phyloP scores from a whole-genome alignment of 2,888 invertebrate species.

The Ormyrus rosae region DNA sequence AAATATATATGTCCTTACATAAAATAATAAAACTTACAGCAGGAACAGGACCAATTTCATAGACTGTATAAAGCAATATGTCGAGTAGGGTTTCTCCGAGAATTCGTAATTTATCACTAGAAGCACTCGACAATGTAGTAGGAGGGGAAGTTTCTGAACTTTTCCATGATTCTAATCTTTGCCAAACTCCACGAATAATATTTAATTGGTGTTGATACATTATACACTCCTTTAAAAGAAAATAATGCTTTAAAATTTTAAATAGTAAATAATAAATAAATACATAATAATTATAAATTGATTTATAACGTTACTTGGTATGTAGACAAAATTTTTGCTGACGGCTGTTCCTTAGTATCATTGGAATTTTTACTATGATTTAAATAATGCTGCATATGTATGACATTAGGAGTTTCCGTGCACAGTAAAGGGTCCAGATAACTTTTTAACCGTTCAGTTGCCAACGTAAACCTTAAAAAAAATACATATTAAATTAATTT shows the following conservation, averaged over 20 bases:
- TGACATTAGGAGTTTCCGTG: slow-evolving; percentile 88
- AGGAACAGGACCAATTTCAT: slow-evolving; percentile 78
- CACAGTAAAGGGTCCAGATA: slow-evolving; percentile 86
- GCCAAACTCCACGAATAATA: slow-evolving; percentile 86
- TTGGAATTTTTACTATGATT: slow-evolving; percentile 77
- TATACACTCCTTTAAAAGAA: slow-evolving; percentile 83
- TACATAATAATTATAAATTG: slow-evolving; percentile 5
- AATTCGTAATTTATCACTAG: slow-evolving; percentile 89
- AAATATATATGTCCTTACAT: neutral
- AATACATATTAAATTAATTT: too few species aligned
- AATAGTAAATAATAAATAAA: neutral
- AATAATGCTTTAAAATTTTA: slow-evolving; percentile 1
- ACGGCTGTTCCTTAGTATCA: slow-evolving; percentile 79
- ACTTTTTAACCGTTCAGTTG: slow-evolving; percentile 89
- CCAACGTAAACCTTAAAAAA: slow-evolving; percentile 80
- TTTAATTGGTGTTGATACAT: slow-evolving; percentile 93
- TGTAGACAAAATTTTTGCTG: slow-evolving; percentile 79
- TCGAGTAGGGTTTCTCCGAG: slow-evolving; percentile 90
- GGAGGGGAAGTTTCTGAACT: slow-evolving; percentile 73
- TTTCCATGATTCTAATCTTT: slow-evolving; percentile 81
- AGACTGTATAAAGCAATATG: slow-evolving; percentile 85
- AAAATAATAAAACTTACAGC: slow-evolving; percentile 66
- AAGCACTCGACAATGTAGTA: slow-evolving; percentile 79
- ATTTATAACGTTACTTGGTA: slow-evolving; percentile 75
- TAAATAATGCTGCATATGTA: slow-evolving; percentile 90